Conservation (phyloP, 2,113 vertebrate genomes). For the Tyto alba region DNA sequence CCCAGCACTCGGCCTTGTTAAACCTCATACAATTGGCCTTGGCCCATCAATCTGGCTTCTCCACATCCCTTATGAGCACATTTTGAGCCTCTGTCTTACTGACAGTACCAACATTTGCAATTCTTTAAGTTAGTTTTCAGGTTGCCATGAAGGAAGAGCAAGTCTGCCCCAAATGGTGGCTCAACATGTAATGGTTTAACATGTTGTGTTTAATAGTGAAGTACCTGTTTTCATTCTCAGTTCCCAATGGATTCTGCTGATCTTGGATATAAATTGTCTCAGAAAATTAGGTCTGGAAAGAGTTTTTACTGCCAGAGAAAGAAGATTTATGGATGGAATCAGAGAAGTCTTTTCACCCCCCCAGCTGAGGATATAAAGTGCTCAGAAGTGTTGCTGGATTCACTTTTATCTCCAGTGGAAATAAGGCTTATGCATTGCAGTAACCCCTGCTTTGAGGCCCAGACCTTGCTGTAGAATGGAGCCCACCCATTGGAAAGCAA, state of each 20-base stretch:
- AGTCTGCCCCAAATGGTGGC: background rate
- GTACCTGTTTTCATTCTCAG: background rate
- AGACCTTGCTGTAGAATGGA: background rate
- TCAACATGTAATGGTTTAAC: background rate
- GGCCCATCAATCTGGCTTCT: background rate
- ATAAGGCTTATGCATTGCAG: background rate
- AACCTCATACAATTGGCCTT: background rate
- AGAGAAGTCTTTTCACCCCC: background rate
- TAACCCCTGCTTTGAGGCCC: background rate
- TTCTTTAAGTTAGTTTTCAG: background rate
- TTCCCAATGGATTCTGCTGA: background rate
- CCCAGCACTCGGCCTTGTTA: background rate
- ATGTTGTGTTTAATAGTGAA: background rate
- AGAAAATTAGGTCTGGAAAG: background rate
- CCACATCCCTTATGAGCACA: background rate
- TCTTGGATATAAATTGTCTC: background rate
- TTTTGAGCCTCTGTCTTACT: background rate
- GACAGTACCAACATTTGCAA: background rate
- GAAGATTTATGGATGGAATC: background rate
- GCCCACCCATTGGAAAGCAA: background rate
- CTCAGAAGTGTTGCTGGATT: background rate
- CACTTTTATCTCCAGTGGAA: background rate
- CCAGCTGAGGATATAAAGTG: background rate
- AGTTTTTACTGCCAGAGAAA: background rate
- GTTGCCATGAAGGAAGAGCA: background rate